Conservation (phyloP, 2,113 vertebrate genomes). For the Panthera leo region DNA sequence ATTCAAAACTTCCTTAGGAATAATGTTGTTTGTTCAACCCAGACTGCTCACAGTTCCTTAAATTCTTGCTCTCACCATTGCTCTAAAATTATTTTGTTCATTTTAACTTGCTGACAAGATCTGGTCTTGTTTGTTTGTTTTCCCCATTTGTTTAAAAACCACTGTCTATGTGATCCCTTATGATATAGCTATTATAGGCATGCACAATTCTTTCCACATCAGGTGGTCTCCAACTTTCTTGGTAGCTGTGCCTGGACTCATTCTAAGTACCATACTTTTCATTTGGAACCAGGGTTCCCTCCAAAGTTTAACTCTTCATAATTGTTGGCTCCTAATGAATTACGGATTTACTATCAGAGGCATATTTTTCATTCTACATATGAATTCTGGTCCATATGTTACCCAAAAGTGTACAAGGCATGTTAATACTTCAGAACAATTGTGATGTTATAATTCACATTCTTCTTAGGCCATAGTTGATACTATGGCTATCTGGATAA, state of each 20-base stretch:
- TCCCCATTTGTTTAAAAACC: neutral
- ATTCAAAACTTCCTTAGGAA: neutral
- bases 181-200: neutral
- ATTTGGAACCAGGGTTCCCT: neutral
- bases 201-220: neutral
- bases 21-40: neutral
- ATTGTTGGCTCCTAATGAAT: neutral
- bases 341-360: neutral
- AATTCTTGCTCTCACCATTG: neutral
- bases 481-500: neutral
- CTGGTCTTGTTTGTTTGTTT: neutral
- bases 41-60: neutral
- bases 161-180: neutral
- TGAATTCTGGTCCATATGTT: neutral
- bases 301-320: neutral
- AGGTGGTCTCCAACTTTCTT: neutral
- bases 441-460: neutral
- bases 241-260: neutral
- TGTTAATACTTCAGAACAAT: neutral
- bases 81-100: neutral
- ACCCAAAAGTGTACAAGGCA: neutral
- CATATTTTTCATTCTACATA: neutral
- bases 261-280: neutral
- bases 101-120: neutral
- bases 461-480: neutral